phyloP scores from a whole-genome alignment of 1,140 invertebrate genomes.

The Caenorhabditis inopinata region DNA sequence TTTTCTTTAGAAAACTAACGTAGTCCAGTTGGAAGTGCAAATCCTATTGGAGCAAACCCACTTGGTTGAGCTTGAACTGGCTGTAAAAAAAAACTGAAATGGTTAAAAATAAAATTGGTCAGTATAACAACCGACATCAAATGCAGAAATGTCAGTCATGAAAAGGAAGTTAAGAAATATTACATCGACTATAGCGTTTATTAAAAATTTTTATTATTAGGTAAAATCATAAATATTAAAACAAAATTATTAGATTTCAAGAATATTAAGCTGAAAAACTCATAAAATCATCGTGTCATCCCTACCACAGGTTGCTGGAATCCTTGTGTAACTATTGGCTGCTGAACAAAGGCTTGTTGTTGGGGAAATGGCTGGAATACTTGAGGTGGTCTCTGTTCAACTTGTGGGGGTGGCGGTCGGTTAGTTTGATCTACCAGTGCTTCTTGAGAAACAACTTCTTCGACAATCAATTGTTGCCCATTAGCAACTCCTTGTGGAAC shows the following conservation, averaged over 20 bases:
- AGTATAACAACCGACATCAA: too few relatives aligned
- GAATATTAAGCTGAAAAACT: too few relatives aligned
- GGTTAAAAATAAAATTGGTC: neutral
- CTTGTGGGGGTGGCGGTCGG: neutral
- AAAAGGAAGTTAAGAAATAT: too few relatives aligned
- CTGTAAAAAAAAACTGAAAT: neutral
- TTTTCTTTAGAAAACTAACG: neutral
- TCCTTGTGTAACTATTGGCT: neutral
- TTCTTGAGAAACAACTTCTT: constrained; percentile 50
- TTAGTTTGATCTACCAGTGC: constrained; percentile 35
- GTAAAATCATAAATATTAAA: too few relatives aligned
- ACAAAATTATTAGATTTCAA: too few relatives aligned
- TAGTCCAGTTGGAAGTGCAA: neutral
- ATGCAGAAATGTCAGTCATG: too few relatives aligned
- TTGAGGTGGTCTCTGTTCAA: neutral
- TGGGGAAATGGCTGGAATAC: neutral
- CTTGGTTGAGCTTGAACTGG: neutral
- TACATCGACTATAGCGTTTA: too few relatives aligned
- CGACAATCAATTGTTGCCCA: constrained; percentile 48
- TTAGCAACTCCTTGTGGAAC: constrained; percentile 40
- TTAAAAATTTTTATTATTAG: too few relatives aligned
- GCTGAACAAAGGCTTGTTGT: too few relatives aligned
- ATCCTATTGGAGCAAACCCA: neutral
- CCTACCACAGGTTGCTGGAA: too few relatives aligned
- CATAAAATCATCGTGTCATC: too few relatives aligned